A percentile compares a stretch with the other conserved stretches of the same genome.
Conservation (phyloP, 2,797 vertebrate species). For the Sphaeramia orbicularis region DNA sequence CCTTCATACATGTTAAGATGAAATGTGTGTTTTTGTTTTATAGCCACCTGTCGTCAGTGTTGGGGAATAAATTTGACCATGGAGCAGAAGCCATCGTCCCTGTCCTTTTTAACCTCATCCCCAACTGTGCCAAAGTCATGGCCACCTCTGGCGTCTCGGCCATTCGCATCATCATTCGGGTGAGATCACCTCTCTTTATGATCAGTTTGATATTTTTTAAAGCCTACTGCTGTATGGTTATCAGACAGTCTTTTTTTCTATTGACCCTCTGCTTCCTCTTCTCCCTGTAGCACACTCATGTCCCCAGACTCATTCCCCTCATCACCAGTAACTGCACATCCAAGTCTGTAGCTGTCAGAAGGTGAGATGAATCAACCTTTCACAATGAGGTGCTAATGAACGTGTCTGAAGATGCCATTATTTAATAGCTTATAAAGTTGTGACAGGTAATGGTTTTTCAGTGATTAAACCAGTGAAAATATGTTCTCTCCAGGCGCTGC, state of each 20-base stretch:
- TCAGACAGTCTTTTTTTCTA: not conserved
- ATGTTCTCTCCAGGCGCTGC: constrained; percentile 87
- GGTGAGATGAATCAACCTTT: constrained; percentile 83
- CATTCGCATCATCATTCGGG: constrained; percentile 96
- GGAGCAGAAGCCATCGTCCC: constrained; percentile 97
- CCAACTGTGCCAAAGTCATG: constrained; percentile 98
- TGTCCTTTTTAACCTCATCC: constrained; percentile 97
- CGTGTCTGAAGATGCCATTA: not conserved
- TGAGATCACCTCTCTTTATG: constrained; percentile 65
- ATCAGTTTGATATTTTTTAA: not conserved
- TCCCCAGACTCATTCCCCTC: constrained; percentile 96
- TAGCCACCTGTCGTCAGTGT: constrained; percentile 92
- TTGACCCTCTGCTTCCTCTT: constrained; percentile 4
- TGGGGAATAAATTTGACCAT: constrained; percentile 98
- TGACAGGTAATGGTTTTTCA: not conserved
- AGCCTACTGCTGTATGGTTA: not conserved
- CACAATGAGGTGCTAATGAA: not conserved
- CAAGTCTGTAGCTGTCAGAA: constrained; percentile 96
- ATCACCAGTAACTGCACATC: constrained; percentile 98
- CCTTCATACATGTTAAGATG: not conserved
- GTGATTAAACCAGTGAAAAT: constrained; percentile 15
- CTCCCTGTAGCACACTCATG: constrained; percentile 92
- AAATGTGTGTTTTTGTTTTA: not conserved
- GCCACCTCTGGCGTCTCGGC: constrained; percentile 94
- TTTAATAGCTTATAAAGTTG: not conserved